These are phyloP conservation scores for Spea bombifrons DNA, from an alignment of 2,113 vertebrate species.

Conservation along the genomic window DNA sequence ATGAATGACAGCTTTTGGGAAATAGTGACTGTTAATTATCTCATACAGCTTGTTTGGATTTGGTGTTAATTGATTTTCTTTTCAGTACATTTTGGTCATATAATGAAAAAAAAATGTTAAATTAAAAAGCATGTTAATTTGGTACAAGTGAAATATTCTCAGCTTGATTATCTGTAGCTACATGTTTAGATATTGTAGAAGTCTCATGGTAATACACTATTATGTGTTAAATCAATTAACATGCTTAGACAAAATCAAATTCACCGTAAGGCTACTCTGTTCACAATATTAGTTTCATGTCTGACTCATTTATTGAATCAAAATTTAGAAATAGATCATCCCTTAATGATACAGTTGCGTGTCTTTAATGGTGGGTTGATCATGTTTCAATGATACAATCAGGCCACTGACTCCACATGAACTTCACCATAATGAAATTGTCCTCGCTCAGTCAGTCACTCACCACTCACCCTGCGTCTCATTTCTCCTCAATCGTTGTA, in stretches of 20 bases:
- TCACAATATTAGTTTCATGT: too few species aligned
- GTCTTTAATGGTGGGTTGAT: too few species aligned
- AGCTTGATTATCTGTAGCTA: not conserved
- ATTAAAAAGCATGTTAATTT: conserved; percentile 21
- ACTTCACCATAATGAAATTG: too few species aligned
- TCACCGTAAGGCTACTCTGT: too few species aligned
- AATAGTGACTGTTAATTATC: conserved; percentile 37
- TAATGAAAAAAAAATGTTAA: conserved; percentile 18
- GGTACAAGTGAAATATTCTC: conserved; percentile 17
- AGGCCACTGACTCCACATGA: too few species aligned
- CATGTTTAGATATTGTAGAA: not conserved
- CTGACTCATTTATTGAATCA: too few species aligned
- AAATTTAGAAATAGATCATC: too few species aligned
- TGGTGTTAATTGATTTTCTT: conserved; percentile 32
- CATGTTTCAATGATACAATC: too few species aligned
- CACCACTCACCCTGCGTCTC: too few species aligned
- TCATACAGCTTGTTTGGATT: conserved; percentile 16
- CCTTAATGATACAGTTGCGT: too few species aligned
- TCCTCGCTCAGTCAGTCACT: too few species aligned
- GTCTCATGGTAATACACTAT: not conserved
- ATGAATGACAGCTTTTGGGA: conserved; percentile 23
- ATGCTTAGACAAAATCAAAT: not conserved
- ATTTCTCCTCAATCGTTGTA: too few species aligned
- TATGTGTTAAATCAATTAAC: not conserved
- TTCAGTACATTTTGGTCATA: conserved; percentile 31